These are phyloP conservation scores for Chionodraco myersi DNA, from an alignment of 2,113 vertebrate genomes.

Conservation along the genomic window DNA sequence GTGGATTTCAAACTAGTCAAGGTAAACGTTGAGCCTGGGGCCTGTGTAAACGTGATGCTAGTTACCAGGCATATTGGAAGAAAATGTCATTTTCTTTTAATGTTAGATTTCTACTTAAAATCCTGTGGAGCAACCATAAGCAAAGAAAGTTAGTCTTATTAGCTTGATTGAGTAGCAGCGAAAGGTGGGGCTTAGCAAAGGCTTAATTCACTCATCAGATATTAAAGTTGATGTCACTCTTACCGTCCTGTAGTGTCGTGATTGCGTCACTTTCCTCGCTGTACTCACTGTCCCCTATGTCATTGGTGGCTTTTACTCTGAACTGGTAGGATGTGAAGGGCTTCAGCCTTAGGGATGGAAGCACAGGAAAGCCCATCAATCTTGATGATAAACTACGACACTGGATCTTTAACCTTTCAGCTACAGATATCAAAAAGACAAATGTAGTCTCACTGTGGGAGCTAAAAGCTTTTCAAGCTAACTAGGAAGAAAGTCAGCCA, in stretches of 20 bases:
- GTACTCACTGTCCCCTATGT: constrained; percentile 98
- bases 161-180: too few relatives aligned
- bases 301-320: constrained; percentile 95
- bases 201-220: not conserved
- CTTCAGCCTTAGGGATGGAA: constrained; percentile 86
- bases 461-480: not conserved
- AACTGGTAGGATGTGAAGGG: constrained; percentile 99
- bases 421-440: constrained; percentile 17
- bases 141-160: too few relatives aligned
- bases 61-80: too few relatives aligned
- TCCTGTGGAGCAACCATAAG: too few relatives aligned
- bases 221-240: constrained; percentile 24
- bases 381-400: constrained; percentile 8
- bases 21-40: too few relatives aligned
- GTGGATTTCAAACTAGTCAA: too few relatives aligned
- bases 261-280: constrained; percentile 94
- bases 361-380: constrained; percentile 29
- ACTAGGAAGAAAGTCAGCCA: not conserved
- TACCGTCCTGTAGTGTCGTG: constrained; percentile 96
- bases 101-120: too few relatives aligned
- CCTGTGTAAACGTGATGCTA: too few relatives aligned
- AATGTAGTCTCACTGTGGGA: not conserved
- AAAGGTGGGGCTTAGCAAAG: too few relatives aligned
- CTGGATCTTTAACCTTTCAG: constrained; percentile 26
- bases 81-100: too few relatives aligned